Base-by-base conservation (phyloP, 2,888 invertebrate genomes). In the Muschampia plurimacula region DNA sequence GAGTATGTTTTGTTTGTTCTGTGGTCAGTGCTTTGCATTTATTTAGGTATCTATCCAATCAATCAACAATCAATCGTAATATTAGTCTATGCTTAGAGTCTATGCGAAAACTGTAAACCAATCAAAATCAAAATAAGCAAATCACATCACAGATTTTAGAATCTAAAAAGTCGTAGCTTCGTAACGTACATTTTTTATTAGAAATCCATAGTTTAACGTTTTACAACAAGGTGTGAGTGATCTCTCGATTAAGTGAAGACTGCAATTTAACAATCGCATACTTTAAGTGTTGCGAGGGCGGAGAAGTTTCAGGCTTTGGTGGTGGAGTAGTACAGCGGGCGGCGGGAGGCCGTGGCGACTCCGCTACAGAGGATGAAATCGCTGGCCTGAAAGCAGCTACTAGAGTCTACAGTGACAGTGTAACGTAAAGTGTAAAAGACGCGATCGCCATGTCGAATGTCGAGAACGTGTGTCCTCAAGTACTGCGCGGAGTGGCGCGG, bases 381-480 rank as follows among this genome's bases (percentile, higher is more conserved):
- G 62, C 52, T 66, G 73, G 12, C 64, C 41, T 39, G 22, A 57
- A 52, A 74, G 65, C 63, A 5, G 22, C 8, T 55, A 55, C 8
- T 6, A 13, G 55, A 10, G 46, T 10, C 46, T 2, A 13, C 1
- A 55, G 55, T 32, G 13, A 5, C 5, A 13, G 10, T 22, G 32
- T 28, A 32, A 32, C 55, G 73, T 44, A 76, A 52, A 46, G 9
- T 22, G 22, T 22, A 15, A 32, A 8, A 39, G 59, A 59, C 59
- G 13, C 1, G 8, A 44, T 6, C 7, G 49, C 7, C 60, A 97
- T 97, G 95, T 98, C 98, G 81, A 98, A 98, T 94, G 97, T 98
- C 81, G 99, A 99, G 95, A 99, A 99, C 95, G 95, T 99, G 83
- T 98, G 98, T 76, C 99, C 99, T 77, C 98, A 99, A 95, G 97